Base-by-base conservation (phyloP, 2,113 vertebrate species). In the Dromaius novaehollandiae region DNA sequence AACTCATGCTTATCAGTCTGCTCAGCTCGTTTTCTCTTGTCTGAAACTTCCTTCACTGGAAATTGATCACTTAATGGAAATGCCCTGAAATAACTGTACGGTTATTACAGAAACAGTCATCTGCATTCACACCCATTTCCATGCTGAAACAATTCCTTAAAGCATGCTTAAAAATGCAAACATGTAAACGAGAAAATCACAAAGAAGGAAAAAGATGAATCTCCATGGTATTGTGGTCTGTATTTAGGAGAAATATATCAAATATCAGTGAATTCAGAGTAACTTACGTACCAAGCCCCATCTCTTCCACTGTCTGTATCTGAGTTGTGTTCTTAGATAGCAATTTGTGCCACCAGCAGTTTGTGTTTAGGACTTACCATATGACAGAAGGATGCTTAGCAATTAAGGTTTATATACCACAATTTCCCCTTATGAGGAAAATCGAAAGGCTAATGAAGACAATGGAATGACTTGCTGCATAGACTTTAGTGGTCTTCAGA, bases 161-260 rank as follows among this genome's bases (percentile, higher is more conserved):
- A 97, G 88, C 97, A 98, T 97, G 98, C 98, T 96, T 93, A 28
- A 90, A 96, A 93, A 86, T 85, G 85, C 96, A 96, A 96, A 92
- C 78, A 82, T 32, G 51, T 40, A 84, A 40, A 94, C 74, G 86
- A 88, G 84, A 90, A 96, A 95, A 91, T 90, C 48, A 91, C 64
- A 96, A 78, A 88, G 70, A 82, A 30, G 55, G 36, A 76, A 44
- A 76, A 65, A 83, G 64, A 46, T 55, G 55, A 44, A 86, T 87
- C 26, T 7, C 65, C 56, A 88, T 18, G 61, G 17, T 38, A n/a
- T 38, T 76, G 34, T 0, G 0, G 11, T 44, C 26, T 70, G 24
- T 58, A 66, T 66, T 85, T 78, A 80, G 70, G 75, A 68, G 21
- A 53, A 92, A 28, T 46, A 70, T 64, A 89, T 85, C 38, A 82